These are phyloP conservation scores for Shinisaurus crocodilurus DNA, from an alignment of 2,113 vertebrate genomes.

Conservation along the genomic window DNA sequence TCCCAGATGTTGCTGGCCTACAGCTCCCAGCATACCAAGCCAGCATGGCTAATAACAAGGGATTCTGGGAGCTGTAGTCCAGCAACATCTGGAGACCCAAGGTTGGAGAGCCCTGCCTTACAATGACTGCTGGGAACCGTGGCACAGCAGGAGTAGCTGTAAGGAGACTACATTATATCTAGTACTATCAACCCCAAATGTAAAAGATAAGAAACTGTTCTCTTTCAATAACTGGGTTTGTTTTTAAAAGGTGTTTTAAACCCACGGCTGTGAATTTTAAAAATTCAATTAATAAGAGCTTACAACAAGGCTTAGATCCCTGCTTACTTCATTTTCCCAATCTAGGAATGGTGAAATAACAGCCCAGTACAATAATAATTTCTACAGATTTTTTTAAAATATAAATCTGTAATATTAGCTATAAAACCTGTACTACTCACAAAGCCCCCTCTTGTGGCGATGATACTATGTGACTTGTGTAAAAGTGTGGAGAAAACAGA, in stretches of 20 bases:
- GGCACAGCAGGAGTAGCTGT: too few species aligned
- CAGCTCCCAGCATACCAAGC: too few species aligned
- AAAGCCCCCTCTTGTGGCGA: conserved; percentile 69
- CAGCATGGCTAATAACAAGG: too few species aligned
- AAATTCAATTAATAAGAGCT: background rate
- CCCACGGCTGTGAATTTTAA: background rate
- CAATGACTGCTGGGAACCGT: too few species aligned
- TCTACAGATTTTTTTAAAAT: background rate
- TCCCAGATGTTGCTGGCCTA: too few species aligned
- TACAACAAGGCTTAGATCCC: too few species aligned
- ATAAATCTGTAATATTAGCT: background rate
- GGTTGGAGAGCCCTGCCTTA: too few species aligned
- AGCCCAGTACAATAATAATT: background rate
- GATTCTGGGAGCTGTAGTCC: too few species aligned
- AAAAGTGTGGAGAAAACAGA: rapidly evolving
- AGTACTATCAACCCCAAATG: background rate
- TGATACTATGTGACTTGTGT: background rate
- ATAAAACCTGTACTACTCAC: background rate
- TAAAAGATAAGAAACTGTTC: background rate
- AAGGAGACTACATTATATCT: background rate
- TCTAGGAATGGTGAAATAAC: background rate
- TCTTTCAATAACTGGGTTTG: background rate
- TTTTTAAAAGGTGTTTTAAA: background rate
- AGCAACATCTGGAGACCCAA: too few species aligned
- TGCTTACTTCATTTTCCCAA: background rate